Base-by-base conservation (phyloP, 2,113 vertebrate species). In the Nymphicus hollandicus region DNA sequence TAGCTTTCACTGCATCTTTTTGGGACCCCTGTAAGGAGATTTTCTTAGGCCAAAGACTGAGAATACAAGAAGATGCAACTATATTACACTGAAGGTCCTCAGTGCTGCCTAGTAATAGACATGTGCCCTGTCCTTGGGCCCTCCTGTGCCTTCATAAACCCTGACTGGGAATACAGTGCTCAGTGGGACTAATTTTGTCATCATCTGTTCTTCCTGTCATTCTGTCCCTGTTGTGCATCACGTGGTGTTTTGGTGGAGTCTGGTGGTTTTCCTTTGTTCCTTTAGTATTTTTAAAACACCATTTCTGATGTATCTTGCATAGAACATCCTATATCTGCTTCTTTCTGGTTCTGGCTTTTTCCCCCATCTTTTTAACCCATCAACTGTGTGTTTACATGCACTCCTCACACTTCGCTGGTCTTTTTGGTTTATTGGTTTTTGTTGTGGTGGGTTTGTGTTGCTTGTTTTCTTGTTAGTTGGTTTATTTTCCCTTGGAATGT, bases 401-500 rank as follows among this genome's bases (percentile, higher is more conserved):
- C 72, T 66, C 31, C 53, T 63, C 58, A 70, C 23, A 31, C 22
- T 61, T 85, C 17, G 65, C 24, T 52, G 20, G 15, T 43, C 28
- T 69, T 56, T 80, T 76, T 11, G 0, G 6, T 86, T 80, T 64
- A 55, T 20, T 66, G 17, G 0, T 1, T 70, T 58, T 76, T 58
- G 28, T 56, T 41, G 63, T 43, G 53, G 23, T 28, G 19, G 2
- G 6, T 46, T 73, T 63, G 14, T 29, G 23, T 46, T 1, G 3
- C 3, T 19, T 46, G 46, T 55, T 50, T 61, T 13, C 49, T 70
- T 46, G 5, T 23, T 55, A 44, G 6, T 66, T 60, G 43, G 39
- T 88, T 92, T 91, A 77, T 93, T 96, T 96, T 88, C 60, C 63
- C 33, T 56, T 66, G 47, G 52, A 91, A 66, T 31, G 31, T 61